phyloP scores from a whole-genome alignment of 2,113 vertebrate genomes.

The Chrysochloris asiatica region DNA sequence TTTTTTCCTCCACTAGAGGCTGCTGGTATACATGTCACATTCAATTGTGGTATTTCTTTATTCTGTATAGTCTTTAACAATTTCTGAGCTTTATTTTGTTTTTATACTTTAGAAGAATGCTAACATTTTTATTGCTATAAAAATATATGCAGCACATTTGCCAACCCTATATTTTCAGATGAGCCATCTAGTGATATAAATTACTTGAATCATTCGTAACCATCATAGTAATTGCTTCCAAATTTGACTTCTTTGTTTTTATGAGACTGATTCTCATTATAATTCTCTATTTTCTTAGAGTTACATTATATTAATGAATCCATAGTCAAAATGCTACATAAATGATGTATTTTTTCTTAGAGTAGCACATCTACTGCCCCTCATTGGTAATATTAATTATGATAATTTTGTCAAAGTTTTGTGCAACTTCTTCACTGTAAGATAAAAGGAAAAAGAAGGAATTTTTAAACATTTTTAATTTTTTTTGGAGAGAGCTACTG shows the following conservation, averaged over 20 bases:
- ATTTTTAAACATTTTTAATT: not conserved
- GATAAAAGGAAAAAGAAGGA: too few relatives aligned
- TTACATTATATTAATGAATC: not conserved
- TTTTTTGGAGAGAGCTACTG: slow-evolving; percentile 23
- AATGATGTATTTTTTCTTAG: not conserved
- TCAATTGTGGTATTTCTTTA: not conserved
- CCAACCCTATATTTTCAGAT: not conserved
- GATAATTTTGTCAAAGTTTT: not conserved
- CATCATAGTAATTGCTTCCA: not conserved
- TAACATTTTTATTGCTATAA: not conserved
- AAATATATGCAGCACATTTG: not conserved
- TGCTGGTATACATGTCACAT: slow-evolving; percentile 48
- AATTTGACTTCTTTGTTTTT: not conserved
- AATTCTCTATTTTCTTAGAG: slow-evolving; percentile 23
- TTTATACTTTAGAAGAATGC: slow-evolving; percentile 9
- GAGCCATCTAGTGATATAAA: not conserved
- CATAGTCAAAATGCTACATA: slow-evolving; percentile 6
- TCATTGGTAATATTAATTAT: not conserved
- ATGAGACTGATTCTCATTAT: slow-evolving; percentile 40
- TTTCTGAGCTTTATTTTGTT: not conserved
- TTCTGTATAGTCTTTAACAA: not conserved
- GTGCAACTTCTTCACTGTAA: not conserved
- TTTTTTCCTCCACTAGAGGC: slow-evolving; percentile 70
- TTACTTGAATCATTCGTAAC: not conserved
- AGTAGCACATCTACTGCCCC: not conserved